These are phyloP conservation scores for Gobionotothen gibberifrons DNA, from an alignment of 2,797 vertebrate genomes.

Conservation along the genomic window DNA sequence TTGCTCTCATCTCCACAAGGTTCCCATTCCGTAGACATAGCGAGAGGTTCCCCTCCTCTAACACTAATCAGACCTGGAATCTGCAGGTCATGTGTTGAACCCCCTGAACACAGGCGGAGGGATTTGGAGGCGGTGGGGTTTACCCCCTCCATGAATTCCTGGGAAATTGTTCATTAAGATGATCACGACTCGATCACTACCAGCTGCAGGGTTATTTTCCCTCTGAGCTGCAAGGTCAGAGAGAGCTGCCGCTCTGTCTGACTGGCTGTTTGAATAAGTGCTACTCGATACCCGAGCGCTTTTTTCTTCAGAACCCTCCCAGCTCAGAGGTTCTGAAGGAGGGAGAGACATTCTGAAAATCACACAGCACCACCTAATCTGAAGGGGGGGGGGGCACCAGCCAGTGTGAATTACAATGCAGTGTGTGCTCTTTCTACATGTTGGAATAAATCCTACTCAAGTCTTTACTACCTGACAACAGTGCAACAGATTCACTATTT, in stretches of 20 bases:
- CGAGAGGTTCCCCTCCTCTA: conserved; percentile 32
- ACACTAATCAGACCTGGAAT: conserved; percentile 71
- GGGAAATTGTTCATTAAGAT: conserved; percentile 93
- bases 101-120: conserved; percentile 66
- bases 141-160: conserved; percentile 86
- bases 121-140: conserved; percentile 71
- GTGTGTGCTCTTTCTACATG: neutral
- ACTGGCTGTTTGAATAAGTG: conserved; percentile 93
- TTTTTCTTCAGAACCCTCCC: conserved; percentile 73
- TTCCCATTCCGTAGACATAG: conserved; percentile 21
- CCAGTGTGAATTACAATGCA: conserved; percentile 24
- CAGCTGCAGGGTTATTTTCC: conserved; percentile 93
- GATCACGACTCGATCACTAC: conserved; percentile 92
- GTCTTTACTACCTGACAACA: neutral
- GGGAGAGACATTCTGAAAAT: conserved; percentile 66
- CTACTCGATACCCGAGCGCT: conserved; percentile 89
- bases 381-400: conserved; percentile 22
- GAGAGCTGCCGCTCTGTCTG: conserved; percentile 92
- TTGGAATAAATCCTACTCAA: neutral
- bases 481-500: neutral
- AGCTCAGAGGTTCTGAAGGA: conserved; percentile 65
- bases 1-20: conserved; percentile 24
- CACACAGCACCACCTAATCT: conserved; percentile 40
- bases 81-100: conserved; percentile 74
- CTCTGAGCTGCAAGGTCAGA: conserved; percentile 88